Base-by-base conservation (phyloP, 2,888 invertebrate species). In the Incurvaria masculella region DNA sequence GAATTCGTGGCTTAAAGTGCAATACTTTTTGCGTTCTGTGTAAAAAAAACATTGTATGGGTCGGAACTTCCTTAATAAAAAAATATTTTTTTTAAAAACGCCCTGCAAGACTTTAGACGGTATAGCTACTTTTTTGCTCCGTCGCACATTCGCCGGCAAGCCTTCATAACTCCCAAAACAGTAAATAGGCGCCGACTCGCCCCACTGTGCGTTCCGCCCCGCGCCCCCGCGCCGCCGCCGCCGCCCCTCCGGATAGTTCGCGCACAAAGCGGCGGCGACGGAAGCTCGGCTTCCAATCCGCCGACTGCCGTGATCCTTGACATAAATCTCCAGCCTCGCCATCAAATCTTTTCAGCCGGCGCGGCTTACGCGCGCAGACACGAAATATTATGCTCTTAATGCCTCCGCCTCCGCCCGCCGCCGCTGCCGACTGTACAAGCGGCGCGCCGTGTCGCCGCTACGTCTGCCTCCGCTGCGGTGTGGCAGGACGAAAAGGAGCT, bases 241-340 rank as follows among this genome's bases (percentile, higher is more conserved):
- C 6, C 3, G 11, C 33, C 33, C 3, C 69, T 66, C 66, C 71
- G 72, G 68, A 72, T 72, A 74, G 75, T 72, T 72, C 74, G 72
- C 66, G 21, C 69, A 78, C 76, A 76, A 78, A 76, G 73, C 73
- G 71, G 69, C 71, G 73, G 74, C 70, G n/a, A n/a, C 66, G 71
- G 72, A 72, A 72, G 72, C 23, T 20, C 71, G 72, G 71, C 66
- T 69, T 72, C 71, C 69, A 14, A 23, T 23, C 33, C 71, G 65
- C 33, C n/a, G 62, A 59, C 66, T 74, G 65, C 75, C n/a, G 75
- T 76, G 75, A 72, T 75, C 74, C 78, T 78, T 76, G 78, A 78
- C 78, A 75, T 74, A 73, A 78, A 76, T 76, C 75, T 74, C 74
- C 72, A 72, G 75, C 74, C 69, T 69, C 71, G 67, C 70, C 74